phyloP scores from a whole-genome alignment of 2,113 vertebrate species.

The Cyanoderma ruficeps region DNA sequence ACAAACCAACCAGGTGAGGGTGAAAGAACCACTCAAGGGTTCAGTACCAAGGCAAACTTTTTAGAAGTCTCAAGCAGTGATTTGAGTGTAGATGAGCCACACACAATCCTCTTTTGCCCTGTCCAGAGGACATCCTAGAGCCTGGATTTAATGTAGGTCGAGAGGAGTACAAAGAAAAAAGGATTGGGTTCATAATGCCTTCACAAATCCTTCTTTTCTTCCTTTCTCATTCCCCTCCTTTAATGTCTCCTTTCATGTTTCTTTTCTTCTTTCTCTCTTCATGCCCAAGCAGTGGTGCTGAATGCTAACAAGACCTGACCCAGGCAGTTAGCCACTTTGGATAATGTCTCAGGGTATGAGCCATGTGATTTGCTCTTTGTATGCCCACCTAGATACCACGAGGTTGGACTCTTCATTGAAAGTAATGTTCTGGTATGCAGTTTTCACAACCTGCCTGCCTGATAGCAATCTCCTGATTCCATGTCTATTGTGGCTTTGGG shows the following conservation, averaged over 20 bases:
- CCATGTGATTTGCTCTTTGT: neutral
- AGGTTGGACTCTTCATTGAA: neutral
- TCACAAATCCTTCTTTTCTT: constrained; percentile 12
- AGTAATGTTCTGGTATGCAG: neutral
- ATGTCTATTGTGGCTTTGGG: neutral
- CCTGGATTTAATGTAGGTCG: neutral
- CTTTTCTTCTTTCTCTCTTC: constrained; percentile 1
- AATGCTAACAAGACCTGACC: constrained; percentile 17
- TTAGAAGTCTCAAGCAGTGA: neutral
- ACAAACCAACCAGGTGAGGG: neutral
- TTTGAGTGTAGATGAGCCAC: neutral
- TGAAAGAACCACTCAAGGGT: neutral
- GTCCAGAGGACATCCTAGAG: neutral
- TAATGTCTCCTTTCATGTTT: constrained; percentile 51
- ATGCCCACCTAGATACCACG: neutral
- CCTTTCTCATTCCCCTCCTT: constrained; percentile 1
- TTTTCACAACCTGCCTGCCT: constrained; percentile 6
- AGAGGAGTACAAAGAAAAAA: neutral
- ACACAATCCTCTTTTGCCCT: neutral
- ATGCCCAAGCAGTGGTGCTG: neutral
- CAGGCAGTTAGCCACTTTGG: neutral
- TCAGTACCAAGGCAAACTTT: neutral
- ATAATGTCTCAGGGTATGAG: neutral
- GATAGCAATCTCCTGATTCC: constrained; percentile 2
- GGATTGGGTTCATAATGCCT: neutral